Evolutionary conservation across 2,797 vertebrate genomes (phyloP).

Genomic region (Scolopax bukidnonensis): DNA sequence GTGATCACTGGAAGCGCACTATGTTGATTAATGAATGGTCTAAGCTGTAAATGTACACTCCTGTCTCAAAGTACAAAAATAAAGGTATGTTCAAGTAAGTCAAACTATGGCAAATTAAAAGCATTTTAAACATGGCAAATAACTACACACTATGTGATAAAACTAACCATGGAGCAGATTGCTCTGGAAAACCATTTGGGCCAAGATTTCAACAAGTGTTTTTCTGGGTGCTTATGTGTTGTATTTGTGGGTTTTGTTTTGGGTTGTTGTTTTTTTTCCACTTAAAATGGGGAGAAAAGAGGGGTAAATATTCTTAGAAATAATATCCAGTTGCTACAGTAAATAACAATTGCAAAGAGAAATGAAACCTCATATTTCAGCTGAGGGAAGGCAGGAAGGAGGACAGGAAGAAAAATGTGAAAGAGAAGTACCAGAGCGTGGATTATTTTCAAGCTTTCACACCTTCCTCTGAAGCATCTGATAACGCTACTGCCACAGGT

Average conservation of each 20-base stretch:
- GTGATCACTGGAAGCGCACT: neutral
- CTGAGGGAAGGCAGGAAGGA: neutral
- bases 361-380: neutral
- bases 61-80: neutral
- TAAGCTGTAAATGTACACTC: neutral
- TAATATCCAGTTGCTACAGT: neutral
- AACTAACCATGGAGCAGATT: neutral
- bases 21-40: neutral
- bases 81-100: neutral
- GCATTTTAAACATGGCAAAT: neutral
- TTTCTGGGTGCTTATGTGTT: neutral
- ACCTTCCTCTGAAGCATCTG: neutral
- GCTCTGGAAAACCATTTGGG: neutral
- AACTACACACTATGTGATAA: neutral
- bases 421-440: neutral
- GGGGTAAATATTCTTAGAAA: neutral
- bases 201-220: neutral
- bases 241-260: neutral
- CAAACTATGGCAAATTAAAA: neutral
- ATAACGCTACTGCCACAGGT: neutral
- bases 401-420: neutral
- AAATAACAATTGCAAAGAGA: neutral
- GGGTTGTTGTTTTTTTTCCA: neutral
- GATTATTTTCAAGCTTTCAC: neutral
- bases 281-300: too few relatives aligned